Evolutionary conservation across 2,888 invertebrate genomes (phyloP).

Genomic region (Diarsia rubi): DNA sequence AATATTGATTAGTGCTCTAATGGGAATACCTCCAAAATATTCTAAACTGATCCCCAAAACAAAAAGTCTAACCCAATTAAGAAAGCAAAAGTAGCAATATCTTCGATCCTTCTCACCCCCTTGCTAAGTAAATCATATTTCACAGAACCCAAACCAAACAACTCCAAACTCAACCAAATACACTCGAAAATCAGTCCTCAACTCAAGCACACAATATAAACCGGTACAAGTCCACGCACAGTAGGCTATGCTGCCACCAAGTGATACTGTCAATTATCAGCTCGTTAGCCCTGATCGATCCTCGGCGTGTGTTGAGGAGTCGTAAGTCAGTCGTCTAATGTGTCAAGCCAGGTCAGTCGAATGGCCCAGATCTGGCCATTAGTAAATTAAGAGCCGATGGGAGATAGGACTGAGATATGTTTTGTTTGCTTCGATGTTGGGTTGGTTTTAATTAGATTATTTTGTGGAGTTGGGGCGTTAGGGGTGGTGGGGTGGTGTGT

Average conservation of each 20-base stretch:
- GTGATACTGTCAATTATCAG: constrained; percentile 86
- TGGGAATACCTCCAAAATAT: too few relatives aligned
- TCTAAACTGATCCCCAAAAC: neutral
- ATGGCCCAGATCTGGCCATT: constrained; percentile 64
- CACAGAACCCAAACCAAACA: neutral
- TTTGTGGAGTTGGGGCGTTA: neutral
- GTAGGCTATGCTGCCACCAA: constrained; percentile 47
- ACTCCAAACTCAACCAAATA: neutral
- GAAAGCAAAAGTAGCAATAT: too few relatives aligned
- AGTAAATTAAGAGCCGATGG: constrained; percentile 64
- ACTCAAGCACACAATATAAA: constrained; percentile 39
- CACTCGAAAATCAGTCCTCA: constrained; percentile 2
- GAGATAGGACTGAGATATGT: constrained; percentile 61
- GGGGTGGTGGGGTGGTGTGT: too few relatives aligned
- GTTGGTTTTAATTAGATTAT: constrained; percentile 29
- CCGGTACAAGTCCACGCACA: constrained; percentile 52
- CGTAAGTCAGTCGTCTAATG: constrained; percentile 76
- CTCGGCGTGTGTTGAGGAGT: constrained; percentile 72
- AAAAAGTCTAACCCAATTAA: neutral
- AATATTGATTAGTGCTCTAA: too few relatives aligned
- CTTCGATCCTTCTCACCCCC: neutral
- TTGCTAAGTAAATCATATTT: neutral
- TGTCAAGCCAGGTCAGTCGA: constrained; percentile 67
- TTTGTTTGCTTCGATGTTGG: constrained; percentile 49
- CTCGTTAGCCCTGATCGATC: constrained; percentile 85